A percentile compares a stretch with the other conserved stretches of the same genome.
Evolutionary conservation across 2,797 vertebrate genomes (phyloP).

Genomic region (Galaxias olidus): DNA sequence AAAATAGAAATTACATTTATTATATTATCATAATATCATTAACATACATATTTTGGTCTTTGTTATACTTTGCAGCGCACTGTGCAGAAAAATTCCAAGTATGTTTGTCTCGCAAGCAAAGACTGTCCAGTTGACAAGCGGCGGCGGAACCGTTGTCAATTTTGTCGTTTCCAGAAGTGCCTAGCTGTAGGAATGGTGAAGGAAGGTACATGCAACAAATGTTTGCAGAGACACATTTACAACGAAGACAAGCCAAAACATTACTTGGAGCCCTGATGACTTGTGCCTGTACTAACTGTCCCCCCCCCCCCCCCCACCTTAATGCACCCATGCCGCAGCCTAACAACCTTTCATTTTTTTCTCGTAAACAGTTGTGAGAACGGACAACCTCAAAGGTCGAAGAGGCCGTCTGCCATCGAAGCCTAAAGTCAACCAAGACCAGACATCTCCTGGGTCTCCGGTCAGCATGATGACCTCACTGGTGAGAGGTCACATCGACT

Average conservation of each 20-base stretch:
- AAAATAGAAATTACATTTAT: too few relatives aligned
- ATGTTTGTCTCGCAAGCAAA: conserved; percentile 98
- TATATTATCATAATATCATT: too few relatives aligned
- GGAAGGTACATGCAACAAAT: conserved; percentile 83
- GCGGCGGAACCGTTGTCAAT: conserved; percentile 96
- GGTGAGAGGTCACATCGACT: conserved; percentile 97
- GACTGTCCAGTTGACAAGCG: conserved; percentile 98
- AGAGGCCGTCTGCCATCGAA: conserved; percentile 97
- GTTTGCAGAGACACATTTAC: background rate
- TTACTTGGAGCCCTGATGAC: background rate
- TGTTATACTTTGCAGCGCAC: conserved; percentile 84
- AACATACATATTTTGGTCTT: too few relatives aligned
- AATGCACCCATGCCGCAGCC: background rate
- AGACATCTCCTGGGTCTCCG: conserved; percentile 92
- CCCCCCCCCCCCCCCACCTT: too few relatives aligned
- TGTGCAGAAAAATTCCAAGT: conserved; percentile 99
- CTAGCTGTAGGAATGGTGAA: conserved; percentile 98
- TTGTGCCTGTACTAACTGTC: background rate
- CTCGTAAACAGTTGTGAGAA: conserved; percentile 87
- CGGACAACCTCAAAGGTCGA: conserved; percentile 95
- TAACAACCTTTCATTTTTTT: conserved; percentile 14
- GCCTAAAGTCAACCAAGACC: conserved; percentile 97
- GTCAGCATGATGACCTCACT: conserved; percentile 98
- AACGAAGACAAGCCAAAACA: background rate
- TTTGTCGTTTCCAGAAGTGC: conserved; percentile 99